A percentile compares a stretch with the other conserved stretches of the same genome.
These are phyloP conservation scores for Pterostichus madidus DNA, from an alignment of 2,888 invertebrate species.

Conservation along the genomic window DNA sequence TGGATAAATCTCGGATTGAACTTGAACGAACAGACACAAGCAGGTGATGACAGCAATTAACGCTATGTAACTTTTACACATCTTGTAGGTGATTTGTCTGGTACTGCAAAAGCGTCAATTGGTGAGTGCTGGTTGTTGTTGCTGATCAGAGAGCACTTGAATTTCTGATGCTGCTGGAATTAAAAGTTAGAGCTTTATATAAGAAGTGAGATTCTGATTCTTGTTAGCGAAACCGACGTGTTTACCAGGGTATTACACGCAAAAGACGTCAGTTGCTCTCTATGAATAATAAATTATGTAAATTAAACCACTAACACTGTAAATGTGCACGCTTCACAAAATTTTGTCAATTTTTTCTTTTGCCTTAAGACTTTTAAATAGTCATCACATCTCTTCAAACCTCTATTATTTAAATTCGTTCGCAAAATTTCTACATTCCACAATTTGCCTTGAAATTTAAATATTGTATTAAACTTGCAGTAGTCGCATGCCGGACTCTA, in stretches of 20 bases:
- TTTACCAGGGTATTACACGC: neutral
- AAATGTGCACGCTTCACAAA: neutral
- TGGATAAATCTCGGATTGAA: constrained; percentile 23
- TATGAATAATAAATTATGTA: constrained; percentile 38
- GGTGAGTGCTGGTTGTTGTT: neutral
- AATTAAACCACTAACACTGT: neutral
- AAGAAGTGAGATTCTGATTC: neutral
- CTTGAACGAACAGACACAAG: constrained; percentile 38
- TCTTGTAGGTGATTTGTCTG: neutral
- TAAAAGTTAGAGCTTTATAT: neutral
- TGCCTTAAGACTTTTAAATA: too few species aligned
- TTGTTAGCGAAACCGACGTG: neutral
- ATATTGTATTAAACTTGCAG: too few species aligned
- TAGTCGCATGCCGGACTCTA: too few species aligned
- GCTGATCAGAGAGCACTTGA: neutral
- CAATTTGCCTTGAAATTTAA: too few species aligned
- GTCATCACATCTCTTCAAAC: too few species aligned
- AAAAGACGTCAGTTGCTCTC: neutral
- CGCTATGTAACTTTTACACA: constrained; percentile 33
- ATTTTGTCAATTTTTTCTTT: neutral
- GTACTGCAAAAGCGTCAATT: neutral
- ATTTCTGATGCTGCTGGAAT: neutral
- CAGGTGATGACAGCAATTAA: constrained; percentile 36
- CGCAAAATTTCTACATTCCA: too few species aligned
- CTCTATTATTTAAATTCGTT: too few species aligned